Base-by-base conservation (phyloP, 2,888 invertebrate genomes). In the Acrocyrtus sp. region DNA sequence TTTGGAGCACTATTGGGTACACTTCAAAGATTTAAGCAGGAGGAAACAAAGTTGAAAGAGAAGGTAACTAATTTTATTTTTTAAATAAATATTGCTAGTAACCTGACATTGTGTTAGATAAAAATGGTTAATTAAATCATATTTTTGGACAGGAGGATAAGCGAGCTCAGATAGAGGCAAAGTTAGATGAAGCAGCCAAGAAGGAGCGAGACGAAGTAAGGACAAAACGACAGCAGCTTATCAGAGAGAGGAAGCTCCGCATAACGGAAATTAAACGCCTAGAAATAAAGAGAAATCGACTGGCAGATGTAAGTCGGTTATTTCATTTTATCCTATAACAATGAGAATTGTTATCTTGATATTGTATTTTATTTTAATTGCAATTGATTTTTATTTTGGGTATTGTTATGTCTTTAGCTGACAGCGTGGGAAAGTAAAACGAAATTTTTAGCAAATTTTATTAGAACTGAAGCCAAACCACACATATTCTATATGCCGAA, bases 1-100 rank as follows among this genome's bases (percentile, higher is more conserved):
- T 98, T 99, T 86, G 97, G 98, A 8, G 92, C 96, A 21, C 86
- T 99, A 48, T 85, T 98, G 62, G 98, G 98, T 3, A 98, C 98
- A 15, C 85, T 99, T 80, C 95, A 96, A 83, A 95, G 94, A 84
- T 98, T 98, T 84, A 92, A 95, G 82, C 94, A 94, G 83, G 97
- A 98, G 83, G 96, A 97, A 85, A 94, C 94, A 67, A 91, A 91
- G 65, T 86, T 94, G 78, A 94, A 95, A 84, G 91, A 92, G 81
- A 94, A 92, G 87, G 90, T 90, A 84, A 82, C 79, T 81, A 29
- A 56, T 34, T 39, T 57, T 8, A 15, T 15, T 41, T 24, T 22
- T n/a, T 48, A 54, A 10, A 3, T 17, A 21, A n/a, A 56, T 2
- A 10, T 29, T 19, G 19, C 4, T 21, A 24, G 10, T 6, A 6